Percentiles rank a stretch among this genome's conserved stretches.
These are phyloP conservation scores for Parambassis ranga DNA, from an alignment of 2,797 vertebrate species.

Conservation along the genomic window DNA sequence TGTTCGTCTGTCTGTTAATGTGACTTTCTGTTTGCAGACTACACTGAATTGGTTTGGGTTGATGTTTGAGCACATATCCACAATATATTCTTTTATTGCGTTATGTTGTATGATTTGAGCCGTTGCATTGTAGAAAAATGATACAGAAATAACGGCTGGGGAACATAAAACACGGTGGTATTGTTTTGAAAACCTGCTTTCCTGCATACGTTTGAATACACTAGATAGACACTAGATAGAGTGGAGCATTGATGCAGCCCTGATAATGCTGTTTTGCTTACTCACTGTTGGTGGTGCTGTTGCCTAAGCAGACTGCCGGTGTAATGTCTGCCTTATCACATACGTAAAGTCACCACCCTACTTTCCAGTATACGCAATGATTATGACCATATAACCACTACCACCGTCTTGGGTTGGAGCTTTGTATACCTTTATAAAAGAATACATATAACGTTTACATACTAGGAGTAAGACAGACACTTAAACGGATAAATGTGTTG, in stretches of 20 bases:
- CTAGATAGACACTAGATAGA: neutral
- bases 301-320: slow-evolving; percentile 51
- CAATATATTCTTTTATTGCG: neutral
- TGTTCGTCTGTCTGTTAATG: neutral
- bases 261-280: slow-evolving; percentile 9
- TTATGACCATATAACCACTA: neutral
- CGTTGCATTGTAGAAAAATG: neutral
- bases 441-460: neutral
- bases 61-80: neutral
- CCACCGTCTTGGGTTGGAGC: neutral
- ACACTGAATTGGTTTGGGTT: too few relatives aligned
- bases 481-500: neutral
- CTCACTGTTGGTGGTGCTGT: slow-evolving; percentile 74
- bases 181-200: too few relatives aligned
- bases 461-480: neutral
- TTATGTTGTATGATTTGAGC: too few relatives aligned
- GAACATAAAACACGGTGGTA: too few relatives aligned
- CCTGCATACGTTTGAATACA: neutral
- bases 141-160: too few relatives aligned
- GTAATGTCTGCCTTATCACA: neutral
- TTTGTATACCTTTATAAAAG: neutral
- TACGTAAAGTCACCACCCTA: slow-evolving; percentile 5
- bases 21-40: neutral
- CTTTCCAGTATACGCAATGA: neutral
- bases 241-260: neutral